phyloP scores from a whole-genome alignment of 2,113 vertebrate species.

The Limnothrissa miodon region DNA sequence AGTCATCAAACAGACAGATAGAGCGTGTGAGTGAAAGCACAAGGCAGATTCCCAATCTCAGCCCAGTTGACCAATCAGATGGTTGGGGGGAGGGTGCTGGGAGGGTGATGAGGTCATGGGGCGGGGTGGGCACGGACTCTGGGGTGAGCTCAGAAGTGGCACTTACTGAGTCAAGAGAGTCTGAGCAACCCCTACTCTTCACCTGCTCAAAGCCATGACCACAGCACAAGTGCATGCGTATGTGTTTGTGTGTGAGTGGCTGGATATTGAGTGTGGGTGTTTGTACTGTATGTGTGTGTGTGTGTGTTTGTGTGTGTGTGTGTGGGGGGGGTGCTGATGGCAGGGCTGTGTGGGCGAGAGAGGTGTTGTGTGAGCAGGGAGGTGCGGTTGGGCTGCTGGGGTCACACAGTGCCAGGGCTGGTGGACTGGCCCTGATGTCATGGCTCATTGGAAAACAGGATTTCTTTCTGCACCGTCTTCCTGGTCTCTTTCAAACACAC shows the following conservation, averaged over 20 bases:
- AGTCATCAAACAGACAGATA: conserved; percentile 36
- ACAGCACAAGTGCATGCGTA: conserved; percentile 2
- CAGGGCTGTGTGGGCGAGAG: not conserved
- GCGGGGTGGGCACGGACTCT: conserved; percentile 30
- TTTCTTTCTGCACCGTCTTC: not conserved
- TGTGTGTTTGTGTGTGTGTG: conserved; percentile 3
- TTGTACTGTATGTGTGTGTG: no score
- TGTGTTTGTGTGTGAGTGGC: no score
- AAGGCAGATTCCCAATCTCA: not conserved
- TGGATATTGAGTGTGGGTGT: no score
- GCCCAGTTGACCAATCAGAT: conserved; percentile 24
- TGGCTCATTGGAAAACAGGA: not conserved
- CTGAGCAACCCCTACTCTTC: not conserved
- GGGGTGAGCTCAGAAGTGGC: conserved; percentile 25
- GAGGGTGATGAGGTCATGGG: not conserved
- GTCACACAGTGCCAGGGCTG: not conserved
- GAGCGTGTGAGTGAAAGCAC: conserved; percentile 16
- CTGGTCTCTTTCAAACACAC: not conserved
- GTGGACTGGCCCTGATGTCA: not conserved
- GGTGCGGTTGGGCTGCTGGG: not conserved
- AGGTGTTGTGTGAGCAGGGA: not conserved
- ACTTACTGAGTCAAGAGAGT: not conserved
- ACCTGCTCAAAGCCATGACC: not conserved
- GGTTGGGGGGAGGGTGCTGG: conserved; percentile 11
- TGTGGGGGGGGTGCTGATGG: not conserved